These are phyloP conservation scores for Nycticorax nycticorax DNA, from an alignment of 2,113 vertebrate species.

Conservation along the genomic window DNA sequence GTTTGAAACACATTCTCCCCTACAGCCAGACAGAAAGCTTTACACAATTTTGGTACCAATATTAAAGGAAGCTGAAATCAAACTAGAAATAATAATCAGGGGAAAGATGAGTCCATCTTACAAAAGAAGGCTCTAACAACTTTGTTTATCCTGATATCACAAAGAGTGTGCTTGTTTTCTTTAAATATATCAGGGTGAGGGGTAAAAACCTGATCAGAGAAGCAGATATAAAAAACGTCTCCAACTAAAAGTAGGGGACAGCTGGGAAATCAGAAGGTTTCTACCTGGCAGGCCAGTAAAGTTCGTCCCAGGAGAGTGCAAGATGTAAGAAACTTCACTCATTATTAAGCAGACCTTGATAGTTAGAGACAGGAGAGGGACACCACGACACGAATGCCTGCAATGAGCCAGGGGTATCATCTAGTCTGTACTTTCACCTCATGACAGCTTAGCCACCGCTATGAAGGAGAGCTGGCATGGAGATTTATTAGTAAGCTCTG, in stretches of 20 bases:
- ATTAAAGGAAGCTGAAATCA: background rate
- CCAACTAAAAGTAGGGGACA: background rate
- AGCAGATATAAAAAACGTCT: background rate
- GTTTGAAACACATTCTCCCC: background rate
- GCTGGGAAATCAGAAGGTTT: background rate
- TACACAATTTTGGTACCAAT: background rate
- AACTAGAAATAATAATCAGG: background rate
- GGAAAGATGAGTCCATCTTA: background rate
- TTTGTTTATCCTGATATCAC: background rate
- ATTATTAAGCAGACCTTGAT: background rate
- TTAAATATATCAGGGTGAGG: background rate
- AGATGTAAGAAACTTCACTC: background rate
- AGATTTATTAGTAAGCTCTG: background rate
- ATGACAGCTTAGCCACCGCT: background rate
- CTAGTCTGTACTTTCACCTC: background rate
- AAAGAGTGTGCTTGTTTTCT: background rate
- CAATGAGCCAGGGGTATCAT: background rate
- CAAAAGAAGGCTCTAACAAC: background rate
- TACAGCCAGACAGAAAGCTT: background rate
- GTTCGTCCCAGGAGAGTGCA: background rate
- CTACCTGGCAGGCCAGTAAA: background rate
- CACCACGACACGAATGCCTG: background rate
- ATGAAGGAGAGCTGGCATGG: background rate
- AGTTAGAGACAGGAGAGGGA: background rate
- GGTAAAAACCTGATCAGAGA: background rate